phyloP scores from a whole-genome alignment of 2,888 invertebrate species.

The Clivina fossor region DNA sequence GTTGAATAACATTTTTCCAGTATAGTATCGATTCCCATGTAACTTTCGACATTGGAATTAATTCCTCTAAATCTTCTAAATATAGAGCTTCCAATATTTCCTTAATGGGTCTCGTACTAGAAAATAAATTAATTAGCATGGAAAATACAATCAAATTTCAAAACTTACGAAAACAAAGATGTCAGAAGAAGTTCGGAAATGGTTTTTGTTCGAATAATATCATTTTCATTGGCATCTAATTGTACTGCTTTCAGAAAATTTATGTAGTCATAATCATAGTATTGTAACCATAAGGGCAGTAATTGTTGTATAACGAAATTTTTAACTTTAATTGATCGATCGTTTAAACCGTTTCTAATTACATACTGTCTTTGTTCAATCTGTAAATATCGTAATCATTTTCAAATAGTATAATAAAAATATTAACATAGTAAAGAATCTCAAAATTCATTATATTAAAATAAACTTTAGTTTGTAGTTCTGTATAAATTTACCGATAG shows the following conservation, averaged over 20 bases:
- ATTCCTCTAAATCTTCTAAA: slow-evolving; percentile 19
- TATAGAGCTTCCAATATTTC: slow-evolving; percentile 16
- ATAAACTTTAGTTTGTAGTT: no score
- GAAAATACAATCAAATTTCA: no score
- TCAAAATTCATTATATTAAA: no score
- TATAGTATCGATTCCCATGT: slow-evolving; percentile 14
- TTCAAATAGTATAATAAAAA: no score
- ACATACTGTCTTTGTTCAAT: slow-evolving; percentile 21
- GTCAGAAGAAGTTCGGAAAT: slow-evolving; percentile 3
- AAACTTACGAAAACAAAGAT: slow-evolving; percentile 19
- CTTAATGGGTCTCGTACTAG: slow-evolving; percentile 7
- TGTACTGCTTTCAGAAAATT: slow-evolving; percentile 19
- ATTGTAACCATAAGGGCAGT: slow-evolving; percentile 19
- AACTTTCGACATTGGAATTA: slow-evolving; percentile 7
- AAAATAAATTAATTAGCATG: neutral
- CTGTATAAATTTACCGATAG: no score
- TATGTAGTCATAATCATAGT: slow-evolving; percentile 18
- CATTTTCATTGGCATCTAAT: slow-evolving; percentile 18
- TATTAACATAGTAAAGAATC: no score
- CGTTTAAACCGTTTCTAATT: slow-evolving; percentile 21
- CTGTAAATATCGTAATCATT: no score
- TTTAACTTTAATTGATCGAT: slow-evolving; percentile 4
- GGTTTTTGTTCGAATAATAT: slow-evolving; percentile 8
- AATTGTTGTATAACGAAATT: slow-evolving; percentile 5
- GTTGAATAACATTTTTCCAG: slow-evolving; percentile 12